phyloP scores from a whole-genome alignment of 1,140 invertebrate genomes.

The Ceratoteleas bidentatus region DNA sequence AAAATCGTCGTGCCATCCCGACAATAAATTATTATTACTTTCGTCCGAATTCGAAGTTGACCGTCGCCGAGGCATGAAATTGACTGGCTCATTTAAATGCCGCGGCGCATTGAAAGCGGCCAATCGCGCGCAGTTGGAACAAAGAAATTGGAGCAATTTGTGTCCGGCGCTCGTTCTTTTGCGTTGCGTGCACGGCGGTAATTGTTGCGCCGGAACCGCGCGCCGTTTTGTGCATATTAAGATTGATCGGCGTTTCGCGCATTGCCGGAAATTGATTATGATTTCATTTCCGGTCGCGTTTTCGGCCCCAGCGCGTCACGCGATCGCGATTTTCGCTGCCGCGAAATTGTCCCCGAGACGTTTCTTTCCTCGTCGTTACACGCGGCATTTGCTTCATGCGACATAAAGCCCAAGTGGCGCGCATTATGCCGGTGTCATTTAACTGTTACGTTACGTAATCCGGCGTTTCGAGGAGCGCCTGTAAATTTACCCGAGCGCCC shows the following conservation, averaged over 20 bases:
- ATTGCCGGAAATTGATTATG: conserved; percentile 26
- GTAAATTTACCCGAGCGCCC: too few species aligned
- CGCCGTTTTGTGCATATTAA: conserved; percentile 27
- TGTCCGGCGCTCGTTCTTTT: conserved; percentile 24
- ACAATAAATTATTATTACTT: conserved; percentile 36
- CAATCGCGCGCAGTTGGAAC: conserved; percentile 31
- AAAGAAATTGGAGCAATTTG: conserved; percentile 54
- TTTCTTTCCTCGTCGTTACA: too few species aligned
- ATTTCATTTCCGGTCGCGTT: conserved; percentile 3
- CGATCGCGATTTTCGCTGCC: too few species aligned
- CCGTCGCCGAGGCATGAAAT: conserved; percentile 41
- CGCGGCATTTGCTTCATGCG: background rate
- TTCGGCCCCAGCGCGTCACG: too few species aligned
- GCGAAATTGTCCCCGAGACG: too few species aligned
- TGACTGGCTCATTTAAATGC: conserved; percentile 41
- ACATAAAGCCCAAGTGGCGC: background rate
- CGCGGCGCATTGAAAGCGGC: conserved; percentile 31
- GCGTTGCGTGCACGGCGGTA: conserved; percentile 23
- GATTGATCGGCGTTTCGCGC: conserved; percentile 23
- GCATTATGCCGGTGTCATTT: conserved; percentile 2
- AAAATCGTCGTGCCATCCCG: background rate
- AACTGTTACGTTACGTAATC: background rate
- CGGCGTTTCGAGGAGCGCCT: background rate
- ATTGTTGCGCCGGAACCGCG: conserved; percentile 14
- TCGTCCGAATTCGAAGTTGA: conserved; percentile 28